Base-by-base conservation (phyloP, 2,797 vertebrate genomes). In the Ctenopoma multispine region DNA sequence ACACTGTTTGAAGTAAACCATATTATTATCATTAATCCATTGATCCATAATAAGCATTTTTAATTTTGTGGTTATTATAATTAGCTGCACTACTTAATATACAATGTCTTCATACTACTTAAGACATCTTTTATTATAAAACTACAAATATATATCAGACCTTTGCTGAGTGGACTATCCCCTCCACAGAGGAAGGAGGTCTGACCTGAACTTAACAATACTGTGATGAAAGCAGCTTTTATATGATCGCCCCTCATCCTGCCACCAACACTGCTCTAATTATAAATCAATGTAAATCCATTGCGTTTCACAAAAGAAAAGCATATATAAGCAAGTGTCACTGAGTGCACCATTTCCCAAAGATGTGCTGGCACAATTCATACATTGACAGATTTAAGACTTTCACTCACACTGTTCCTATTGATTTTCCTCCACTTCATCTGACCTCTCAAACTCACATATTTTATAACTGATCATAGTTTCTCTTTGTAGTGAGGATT, bases 251-350 rank as follows among this genome's bases (percentile, higher is more conserved):
- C 13, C 2, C 50, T 40, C 46, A 56, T 69, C 49, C 61, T 69
- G 62, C 53, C 41, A 20, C 72, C 61, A 69, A 17, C 18, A 5
- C 43, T 29, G 56, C 63, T 77, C 63, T 77, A 86, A 79, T 81
- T 79, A 81, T 75, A 80, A 59, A 75, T n/a, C n/a, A n/a, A n/a
- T n/a, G n/a, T n/a, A n/a, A n/a, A n/a, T n/a, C n/a, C n/a, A n/a
- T n/a, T n/a, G n/a, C n/a, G n/a, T n/a, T n/a, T n/a, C n/a, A n/a
- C n/a, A n/a, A n/a, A n/a, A n/a, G n/a, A n/a, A n/a, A n/a, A n/a
- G n/a, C n/a, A n/a, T n/a, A n/a, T n/a, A n/a, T n/a, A n/a, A n/a
- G n/a, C n/a, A n/a, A n/a, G n/a, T n/a, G n/a, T n/a, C n/a, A n/a
- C n/a, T n/a, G n/a, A n/a, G n/a, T n/a, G n/a, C n/a, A n/a, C n/a